Percentiles rank a stretch among this genome's conserved stretches.
These are phyloP conservation scores for Mesorhabditis spiculigera DNA, from an alignment of 2,888 invertebrate species.

Conservation along the genomic window DNA sequence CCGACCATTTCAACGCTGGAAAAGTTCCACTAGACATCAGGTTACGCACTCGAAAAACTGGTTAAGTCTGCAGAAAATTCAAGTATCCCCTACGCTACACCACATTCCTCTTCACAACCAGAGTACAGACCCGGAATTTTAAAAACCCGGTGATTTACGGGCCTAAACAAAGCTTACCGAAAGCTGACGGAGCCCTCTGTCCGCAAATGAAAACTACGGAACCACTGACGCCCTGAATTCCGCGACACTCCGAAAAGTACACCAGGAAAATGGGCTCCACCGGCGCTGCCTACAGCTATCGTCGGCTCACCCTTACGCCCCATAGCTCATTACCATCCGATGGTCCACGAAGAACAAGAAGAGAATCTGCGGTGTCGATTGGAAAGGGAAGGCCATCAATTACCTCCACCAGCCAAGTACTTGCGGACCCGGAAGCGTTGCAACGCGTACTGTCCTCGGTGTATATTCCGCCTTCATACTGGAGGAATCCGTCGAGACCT, in stretches of 20 bases:
- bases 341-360: constrained; percentile 8
- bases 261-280: constrained; percentile 36
- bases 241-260: neutral
- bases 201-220: neutral
- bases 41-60: no score
- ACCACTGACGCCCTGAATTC: neutral
- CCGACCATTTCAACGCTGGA: no score
- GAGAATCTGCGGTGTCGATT: neutral
- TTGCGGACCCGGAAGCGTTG: constrained; percentile 16
- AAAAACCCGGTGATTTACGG: no score
- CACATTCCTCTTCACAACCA: no score
- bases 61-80: no score
- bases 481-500: constrained; percentile 27
- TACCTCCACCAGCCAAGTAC: constrained; percentile 18
- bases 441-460: neutral
- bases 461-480: neutral
- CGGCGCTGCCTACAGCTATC: constrained; percentile 39
- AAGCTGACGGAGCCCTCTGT: neutral
- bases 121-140: no score
- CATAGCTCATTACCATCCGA: constrained; percentile 19
- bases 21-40: no score
- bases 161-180: neutral
- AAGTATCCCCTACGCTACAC: no score
- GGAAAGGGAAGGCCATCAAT: constrained; percentile 21
- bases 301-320: constrained; percentile 38